These are phyloP conservation scores for Pedetes capensis DNA, from an alignment of 2,113 vertebrate genomes.

Conservation along the genomic window DNA sequence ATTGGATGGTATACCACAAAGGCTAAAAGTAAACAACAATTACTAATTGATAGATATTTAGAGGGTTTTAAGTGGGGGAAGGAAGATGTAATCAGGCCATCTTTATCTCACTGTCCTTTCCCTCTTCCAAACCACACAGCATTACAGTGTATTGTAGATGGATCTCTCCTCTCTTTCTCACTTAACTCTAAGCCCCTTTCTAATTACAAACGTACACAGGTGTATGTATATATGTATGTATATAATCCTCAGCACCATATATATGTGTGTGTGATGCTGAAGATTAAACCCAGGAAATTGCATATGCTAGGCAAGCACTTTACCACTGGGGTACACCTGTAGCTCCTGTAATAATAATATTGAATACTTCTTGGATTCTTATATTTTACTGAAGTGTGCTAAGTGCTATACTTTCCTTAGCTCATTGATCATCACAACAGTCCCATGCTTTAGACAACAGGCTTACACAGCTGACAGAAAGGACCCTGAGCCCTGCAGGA, in stretches of 20 bases:
- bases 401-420: background rate
- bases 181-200: background rate
- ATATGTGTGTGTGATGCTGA: background rate
- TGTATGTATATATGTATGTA: no score
- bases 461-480: background rate
- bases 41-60: background rate
- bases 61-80: accelerated
- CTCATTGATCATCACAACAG: background rate
- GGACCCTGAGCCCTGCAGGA: background rate
- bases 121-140: background rate
- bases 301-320: background rate
- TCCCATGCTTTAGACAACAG: background rate
- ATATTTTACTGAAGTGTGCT: background rate
- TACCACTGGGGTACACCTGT: no score
- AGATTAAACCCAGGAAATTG: background rate
- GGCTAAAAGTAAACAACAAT: background rate
- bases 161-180: background rate
- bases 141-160: background rate
- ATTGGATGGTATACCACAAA: background rate
- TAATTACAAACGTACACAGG: no score
- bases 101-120: background rate
- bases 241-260: no score
- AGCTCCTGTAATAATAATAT: background rate
- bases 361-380: background rate
- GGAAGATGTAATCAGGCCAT: background rate